Conservation (phyloP, 1,140 invertebrate genomes). For the Muscidifurax raptorellus region DNA sequence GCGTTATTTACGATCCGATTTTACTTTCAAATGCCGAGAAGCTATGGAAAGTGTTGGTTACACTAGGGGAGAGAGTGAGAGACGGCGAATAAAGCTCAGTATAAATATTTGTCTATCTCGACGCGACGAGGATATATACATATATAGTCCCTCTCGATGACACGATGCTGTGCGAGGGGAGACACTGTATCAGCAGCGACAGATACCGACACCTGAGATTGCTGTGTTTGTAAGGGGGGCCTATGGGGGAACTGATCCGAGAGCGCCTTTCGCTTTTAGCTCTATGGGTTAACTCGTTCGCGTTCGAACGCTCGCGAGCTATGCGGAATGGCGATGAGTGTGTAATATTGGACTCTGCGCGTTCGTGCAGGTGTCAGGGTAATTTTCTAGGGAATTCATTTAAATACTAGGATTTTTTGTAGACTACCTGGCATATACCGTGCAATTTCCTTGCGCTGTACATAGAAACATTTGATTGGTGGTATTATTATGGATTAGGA, state of each 20-base stretch:
- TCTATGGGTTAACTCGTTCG: not conserved
- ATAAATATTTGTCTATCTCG: constrained; percentile 41
- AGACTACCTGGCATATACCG: too few relatives aligned
- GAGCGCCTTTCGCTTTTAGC: not conserved
- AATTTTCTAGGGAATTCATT: not conserved
- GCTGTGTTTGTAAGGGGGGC: not conserved
- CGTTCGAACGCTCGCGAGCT: not conserved
- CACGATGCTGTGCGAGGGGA: not conserved
- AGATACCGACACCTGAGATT: not conserved
- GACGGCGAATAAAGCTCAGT: constrained; percentile 3
- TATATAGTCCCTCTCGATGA: constrained; percentile 3
- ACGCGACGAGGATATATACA: not conserved
- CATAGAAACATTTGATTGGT: too few relatives aligned
- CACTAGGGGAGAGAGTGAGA: too few relatives aligned
- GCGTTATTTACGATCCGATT: constrained; percentile 40
- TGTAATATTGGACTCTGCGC: not conserved
- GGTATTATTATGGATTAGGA: too few relatives aligned
- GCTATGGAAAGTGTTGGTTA: not conserved
- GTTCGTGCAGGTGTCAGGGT: not conserved
- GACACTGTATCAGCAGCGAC: not conserved
- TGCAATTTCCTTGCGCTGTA: too few relatives aligned
- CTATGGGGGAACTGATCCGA: not conserved
- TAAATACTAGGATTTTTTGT: not conserved
- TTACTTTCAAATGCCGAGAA: constrained; percentile 38
- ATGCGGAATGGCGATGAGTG: not conserved